Base-by-base conservation (phyloP, 2,113 vertebrate species). In the Notarius quadriscutis region DNA sequence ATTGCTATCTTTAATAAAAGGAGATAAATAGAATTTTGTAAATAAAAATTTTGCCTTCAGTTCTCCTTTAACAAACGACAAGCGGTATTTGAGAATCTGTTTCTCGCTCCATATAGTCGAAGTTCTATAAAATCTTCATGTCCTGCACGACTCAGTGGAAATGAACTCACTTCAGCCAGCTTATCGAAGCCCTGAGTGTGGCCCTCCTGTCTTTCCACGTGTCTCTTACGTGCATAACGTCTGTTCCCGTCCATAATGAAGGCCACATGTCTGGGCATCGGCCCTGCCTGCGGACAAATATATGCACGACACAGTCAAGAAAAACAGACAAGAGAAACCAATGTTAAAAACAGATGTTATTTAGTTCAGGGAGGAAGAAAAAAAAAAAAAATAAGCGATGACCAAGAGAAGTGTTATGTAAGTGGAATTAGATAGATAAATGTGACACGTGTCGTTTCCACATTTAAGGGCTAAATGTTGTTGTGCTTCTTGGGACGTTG, bases 221-320 rank as follows among this genome's bases (percentile, higher is more conserved):
- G 96, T 9, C 95, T 96, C 92, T 98, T 99, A 4, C 94, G 96
- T 14, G 98, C 98, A 25, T 97, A 99, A 34, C 98, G 97, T 30
- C 98, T 96, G 88, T 99, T 99, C 12, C 98, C 98, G 48, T 99
- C 98, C 98, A 99, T 99, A 93, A 99, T 99, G 93, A 99, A 99
- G 7, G 98, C 98, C 50, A 99, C 94, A 27, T 99, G 98, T 92
- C 96, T 98, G 74, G 98, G 98, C 95, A 99, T 96, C 0, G 98
- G 98, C n/a, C 98, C 97, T 86, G 97, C 97, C 98, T 99, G 89
- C 18, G 20, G 48, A 84, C 53, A 67, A 27, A 63, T 80, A 83
- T 65, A 91, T 0, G 87, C 77, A 74, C 67, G 74, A 74, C 67
- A 74, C 2, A 27, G 69, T 75, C 0, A 71, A 50, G n/a, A 25